Percentiles rank a stretch among this genome's conserved stretches.
Conservation (phyloP, 2,113 vertebrate species). For the Corythaixoides concolor region DNA sequence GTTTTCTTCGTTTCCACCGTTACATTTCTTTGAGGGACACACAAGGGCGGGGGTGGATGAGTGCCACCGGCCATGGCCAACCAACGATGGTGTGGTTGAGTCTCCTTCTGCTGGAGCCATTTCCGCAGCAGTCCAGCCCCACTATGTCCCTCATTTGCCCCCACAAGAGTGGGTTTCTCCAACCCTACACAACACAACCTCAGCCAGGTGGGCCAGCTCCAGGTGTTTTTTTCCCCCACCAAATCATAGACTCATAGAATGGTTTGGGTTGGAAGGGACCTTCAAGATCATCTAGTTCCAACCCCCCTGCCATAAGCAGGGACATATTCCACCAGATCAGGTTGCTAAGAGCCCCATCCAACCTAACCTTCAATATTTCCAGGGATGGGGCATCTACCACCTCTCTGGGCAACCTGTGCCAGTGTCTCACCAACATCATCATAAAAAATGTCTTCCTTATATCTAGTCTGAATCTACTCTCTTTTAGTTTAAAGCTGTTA, state of each 20-base stretch:
- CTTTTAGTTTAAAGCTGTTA: background rate
- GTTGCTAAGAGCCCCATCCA: background rate
- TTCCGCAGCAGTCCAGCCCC: background rate
- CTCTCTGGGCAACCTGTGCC: background rate
- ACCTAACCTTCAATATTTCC: background rate
- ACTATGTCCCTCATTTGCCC: accelerated
- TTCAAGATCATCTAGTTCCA: background rate
- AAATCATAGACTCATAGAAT: background rate
- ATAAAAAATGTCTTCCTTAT: accelerated
- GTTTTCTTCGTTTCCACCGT: background rate
- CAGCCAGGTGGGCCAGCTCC: accelerated
- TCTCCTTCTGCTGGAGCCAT: background rate
- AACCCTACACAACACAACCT: no score
- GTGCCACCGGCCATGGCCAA: background rate
- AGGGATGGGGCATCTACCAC: background rate
- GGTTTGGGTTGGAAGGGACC: background rate
- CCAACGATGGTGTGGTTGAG: background rate
- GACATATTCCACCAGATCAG: background rate
- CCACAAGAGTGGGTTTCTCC: background rate
- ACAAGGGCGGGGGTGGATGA: background rate
- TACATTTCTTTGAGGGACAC: background rate
- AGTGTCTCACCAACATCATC: accelerated
- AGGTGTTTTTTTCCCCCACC: accelerated
- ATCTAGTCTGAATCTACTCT: accelerated
- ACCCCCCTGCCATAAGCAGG: no score